A percentile compares a stretch with the other conserved stretches of the same genome.
Conservation (phyloP, 30 jellyfish, hydroid and myxozoan genomes). For the Aurelia coerulea region DNA sequence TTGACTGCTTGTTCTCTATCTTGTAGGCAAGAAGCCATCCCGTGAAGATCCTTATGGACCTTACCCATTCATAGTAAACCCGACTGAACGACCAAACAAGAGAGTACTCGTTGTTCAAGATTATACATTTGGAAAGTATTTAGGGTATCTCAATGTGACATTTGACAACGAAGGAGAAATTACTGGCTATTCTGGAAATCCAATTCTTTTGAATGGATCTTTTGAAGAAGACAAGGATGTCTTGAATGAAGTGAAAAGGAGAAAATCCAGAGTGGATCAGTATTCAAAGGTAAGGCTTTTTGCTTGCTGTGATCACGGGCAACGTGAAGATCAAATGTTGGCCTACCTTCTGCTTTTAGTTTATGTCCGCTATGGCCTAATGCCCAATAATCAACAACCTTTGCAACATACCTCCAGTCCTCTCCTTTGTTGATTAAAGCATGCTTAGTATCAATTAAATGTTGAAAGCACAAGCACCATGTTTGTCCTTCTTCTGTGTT, state of each 20-base stretch:
- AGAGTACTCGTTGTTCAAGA: slow-evolving; percentile 89
- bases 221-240: slow-evolving; percentile 64
- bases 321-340: no score
- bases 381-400: no score
- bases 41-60: slow-evolving; percentile 81
- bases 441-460: no score
- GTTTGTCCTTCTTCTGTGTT: no score
- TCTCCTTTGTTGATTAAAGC: no score
- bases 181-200: slow-evolving; percentile 83
- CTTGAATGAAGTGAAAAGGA: slow-evolving; percentile 42
- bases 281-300: slow-evolving; percentile 64
- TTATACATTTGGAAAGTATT: slow-evolving; percentile 91
- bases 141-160: slow-evolving; percentile 83
- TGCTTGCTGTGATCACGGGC: not conserved
- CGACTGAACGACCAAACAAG: slow-evolving; percentile 66
- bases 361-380: no score
- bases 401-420: no score
- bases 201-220: slow-evolving; percentile 81
- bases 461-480: no score
- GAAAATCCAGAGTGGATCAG: slow-evolving; percentile 28
- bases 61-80: slow-evolving; percentile 85
- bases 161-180: slow-evolving; percentile 85
- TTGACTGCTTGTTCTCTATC: not conserved
- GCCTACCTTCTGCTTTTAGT: no score
- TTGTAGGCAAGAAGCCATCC: slow-evolving; percentile 87